These are phyloP conservation scores for Drosophila antonietae DNA, from an alignment of 2,888 invertebrate genomes.

Conservation along the genomic window DNA sequence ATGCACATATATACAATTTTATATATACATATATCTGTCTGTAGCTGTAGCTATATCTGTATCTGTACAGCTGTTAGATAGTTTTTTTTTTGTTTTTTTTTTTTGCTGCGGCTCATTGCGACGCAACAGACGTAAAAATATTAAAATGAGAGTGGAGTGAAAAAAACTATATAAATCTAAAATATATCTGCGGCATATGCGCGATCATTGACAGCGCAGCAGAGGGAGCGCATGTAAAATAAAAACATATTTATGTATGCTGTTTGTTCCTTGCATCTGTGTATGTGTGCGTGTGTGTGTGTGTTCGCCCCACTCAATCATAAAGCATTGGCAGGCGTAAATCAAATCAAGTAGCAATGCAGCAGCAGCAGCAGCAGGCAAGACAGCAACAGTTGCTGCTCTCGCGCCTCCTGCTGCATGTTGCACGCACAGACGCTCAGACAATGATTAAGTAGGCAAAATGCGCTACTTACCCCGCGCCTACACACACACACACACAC, in stretches of 20 bases:
- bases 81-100: constrained; percentile 18
- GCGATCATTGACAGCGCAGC: constrained; percentile 55
- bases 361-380: constrained; percentile 44
- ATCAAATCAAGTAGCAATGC: constrained; percentile 77
- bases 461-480: constrained; percentile 55
- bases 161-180: constrained; percentile 57
- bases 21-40: neutral
- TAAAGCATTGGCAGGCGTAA: constrained; percentile 80
- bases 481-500: constrained; percentile 23
- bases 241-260: constrained; percentile 67
- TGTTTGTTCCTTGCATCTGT: constrained; percentile 51
- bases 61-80: constrained; percentile 56
- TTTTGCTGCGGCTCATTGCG: constrained; percentile 83
- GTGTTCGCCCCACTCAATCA: constrained; percentile 73
- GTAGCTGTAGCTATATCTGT: neutral
- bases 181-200: constrained; percentile 72
- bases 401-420: constrained; percentile 62
- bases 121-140: constrained; percentile 83
- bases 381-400: constrained; percentile 25
- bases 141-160: constrained; percentile 47
- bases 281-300: constrained; percentile 20
- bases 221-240: constrained; percentile 49
- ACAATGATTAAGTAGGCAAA: constrained; percentile 79
- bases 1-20: neutral
- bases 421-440: constrained; percentile 74